phyloP scores from a whole-genome alignment of 2,113 vertebrate species.

The Gulo gulo region DNA sequence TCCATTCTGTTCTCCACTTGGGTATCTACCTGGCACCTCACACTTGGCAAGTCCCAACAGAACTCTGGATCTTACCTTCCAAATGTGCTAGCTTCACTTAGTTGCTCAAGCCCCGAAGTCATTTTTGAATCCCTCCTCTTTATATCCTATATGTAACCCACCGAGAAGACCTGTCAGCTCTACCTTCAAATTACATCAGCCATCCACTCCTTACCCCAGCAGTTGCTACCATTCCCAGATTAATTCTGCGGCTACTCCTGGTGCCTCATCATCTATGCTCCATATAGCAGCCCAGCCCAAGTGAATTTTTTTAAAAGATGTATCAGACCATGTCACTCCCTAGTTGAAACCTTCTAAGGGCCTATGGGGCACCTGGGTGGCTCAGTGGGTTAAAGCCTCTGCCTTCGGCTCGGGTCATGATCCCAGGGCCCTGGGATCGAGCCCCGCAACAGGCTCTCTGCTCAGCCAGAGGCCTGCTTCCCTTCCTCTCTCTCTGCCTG shows the following conservation, averaged over 20 bases:
- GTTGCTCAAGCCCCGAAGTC: background rate
- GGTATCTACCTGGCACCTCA: background rate
- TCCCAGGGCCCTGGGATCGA: too few relatives aligned
- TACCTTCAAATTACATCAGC: background rate
- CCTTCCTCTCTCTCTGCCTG: too few relatives aligned
- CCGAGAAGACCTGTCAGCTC: background rate
- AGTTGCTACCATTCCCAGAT: background rate
- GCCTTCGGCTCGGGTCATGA: too few relatives aligned
- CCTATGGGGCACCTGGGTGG: too few relatives aligned
- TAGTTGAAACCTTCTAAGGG: background rate
- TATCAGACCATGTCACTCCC: background rate
- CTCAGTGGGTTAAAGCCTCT: too few relatives aligned
- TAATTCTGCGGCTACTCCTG: background rate
- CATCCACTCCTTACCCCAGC: background rate
- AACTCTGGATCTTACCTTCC: background rate
- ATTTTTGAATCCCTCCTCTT: background rate
- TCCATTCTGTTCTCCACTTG: background rate
- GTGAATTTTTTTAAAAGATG: background rate
- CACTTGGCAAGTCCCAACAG: background rate
- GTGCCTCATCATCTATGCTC: background rate
- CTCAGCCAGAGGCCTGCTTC: too few relatives aligned
- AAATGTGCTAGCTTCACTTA: background rate
- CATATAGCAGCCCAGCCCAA: background rate
- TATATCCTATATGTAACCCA: background rate
- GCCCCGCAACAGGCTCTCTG: too few relatives aligned